Percentiles rank a stretch among this genome's conserved stretches.
phyloP scores from a whole-genome alignment of 1,140 invertebrate species.

The Rhyzopertha dominica region DNA sequence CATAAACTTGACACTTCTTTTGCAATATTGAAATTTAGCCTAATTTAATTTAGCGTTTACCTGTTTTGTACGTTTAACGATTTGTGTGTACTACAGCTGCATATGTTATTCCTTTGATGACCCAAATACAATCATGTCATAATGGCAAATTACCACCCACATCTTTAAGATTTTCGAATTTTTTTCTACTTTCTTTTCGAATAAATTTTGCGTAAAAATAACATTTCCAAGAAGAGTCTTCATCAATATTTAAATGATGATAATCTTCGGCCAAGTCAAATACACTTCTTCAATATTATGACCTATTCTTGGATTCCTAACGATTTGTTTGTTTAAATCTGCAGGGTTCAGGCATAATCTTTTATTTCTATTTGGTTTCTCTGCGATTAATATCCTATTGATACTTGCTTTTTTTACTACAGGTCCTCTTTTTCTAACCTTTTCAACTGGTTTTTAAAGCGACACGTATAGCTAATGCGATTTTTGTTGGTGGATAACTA shows the following conservation, averaged over 20 bases:
- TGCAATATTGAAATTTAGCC: slow-evolving; percentile 7
- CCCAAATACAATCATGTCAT: slow-evolving; percentile 4
- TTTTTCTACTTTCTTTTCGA: neutral
- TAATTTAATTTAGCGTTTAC: slow-evolving; percentile 4
- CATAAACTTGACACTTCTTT: slow-evolving; percentile 9
- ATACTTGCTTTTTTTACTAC: no score
- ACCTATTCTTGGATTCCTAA: no score
- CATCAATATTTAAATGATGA: neutral
- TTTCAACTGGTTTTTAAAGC: no score
- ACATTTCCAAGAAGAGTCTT: slow-evolving; percentile 8
- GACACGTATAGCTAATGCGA: no score
- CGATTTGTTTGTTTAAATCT: no score
- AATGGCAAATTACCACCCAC: slow-evolving; percentile 10
- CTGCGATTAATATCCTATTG: no score
- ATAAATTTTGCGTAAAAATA: slow-evolving; percentile 5
- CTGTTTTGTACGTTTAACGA: slow-evolving; percentile 1
- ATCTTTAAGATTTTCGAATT: neutral
- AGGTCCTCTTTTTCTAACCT: no score
- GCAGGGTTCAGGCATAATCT: no score
- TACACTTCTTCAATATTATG: no score
- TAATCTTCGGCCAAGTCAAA: no score
- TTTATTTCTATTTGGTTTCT: no score
- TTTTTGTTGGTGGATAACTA: no score
- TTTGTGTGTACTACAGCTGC: slow-evolving; percentile 2
- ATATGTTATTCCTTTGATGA: slow-evolving; percentile 4